phyloP scores from a whole-genome alignment of 1,140 invertebrate species.

The Drosophila tsacasi region DNA sequence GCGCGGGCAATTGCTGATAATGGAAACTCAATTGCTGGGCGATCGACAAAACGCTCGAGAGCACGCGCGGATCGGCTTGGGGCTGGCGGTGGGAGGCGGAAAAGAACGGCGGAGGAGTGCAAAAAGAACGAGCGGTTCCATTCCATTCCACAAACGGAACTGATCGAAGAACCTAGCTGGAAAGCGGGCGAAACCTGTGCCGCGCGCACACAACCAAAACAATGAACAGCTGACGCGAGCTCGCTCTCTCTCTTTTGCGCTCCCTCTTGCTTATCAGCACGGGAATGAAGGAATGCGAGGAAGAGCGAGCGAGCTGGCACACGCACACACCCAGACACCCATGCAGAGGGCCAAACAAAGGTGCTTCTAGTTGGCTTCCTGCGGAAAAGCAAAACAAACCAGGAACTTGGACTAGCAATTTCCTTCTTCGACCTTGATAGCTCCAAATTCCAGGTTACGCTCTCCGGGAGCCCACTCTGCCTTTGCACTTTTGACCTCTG shows the following conservation, averaged over 20 bases:
- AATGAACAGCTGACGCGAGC: slow-evolving; percentile 71
- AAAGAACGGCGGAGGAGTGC: slow-evolving; percentile 2
- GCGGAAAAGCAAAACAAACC: slow-evolving; percentile 7
- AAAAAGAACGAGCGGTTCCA: slow-evolving; percentile 56
- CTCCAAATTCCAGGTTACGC: slow-evolving; percentile 4
- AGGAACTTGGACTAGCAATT: neutral
- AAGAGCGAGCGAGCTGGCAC: slow-evolving; percentile 21
- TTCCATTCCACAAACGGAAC: slow-evolving; percentile 74
- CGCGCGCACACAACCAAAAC: slow-evolving; percentile 72
- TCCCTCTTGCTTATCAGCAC: slow-evolving; percentile 60
- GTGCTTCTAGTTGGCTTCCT: slow-evolving; percentile 1
- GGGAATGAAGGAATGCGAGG: slow-evolving; percentile 56
- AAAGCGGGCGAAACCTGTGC: slow-evolving; percentile 58
- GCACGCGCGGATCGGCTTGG: slow-evolving; percentile 36
- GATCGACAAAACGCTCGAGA: slow-evolving; percentile 25
- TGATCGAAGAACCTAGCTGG: slow-evolving; percentile 64
- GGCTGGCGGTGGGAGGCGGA: slow-evolving; percentile 10
- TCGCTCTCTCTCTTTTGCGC: slow-evolving; percentile 26
- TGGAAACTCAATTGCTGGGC: slow-evolving; percentile 38
- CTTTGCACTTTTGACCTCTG: slow-evolving; percentile 79
- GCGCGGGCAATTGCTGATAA: slow-evolving; percentile 39
- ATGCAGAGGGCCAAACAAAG: slow-evolving; percentile 11
- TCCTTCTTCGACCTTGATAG: slow-evolving; percentile 4
- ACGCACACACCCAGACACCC: neutral
- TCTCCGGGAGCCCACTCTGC: slow-evolving; percentile 1